phyloP scores from a whole-genome alignment of 1,140 invertebrate species.

The Lepidurus couesii region DNA sequence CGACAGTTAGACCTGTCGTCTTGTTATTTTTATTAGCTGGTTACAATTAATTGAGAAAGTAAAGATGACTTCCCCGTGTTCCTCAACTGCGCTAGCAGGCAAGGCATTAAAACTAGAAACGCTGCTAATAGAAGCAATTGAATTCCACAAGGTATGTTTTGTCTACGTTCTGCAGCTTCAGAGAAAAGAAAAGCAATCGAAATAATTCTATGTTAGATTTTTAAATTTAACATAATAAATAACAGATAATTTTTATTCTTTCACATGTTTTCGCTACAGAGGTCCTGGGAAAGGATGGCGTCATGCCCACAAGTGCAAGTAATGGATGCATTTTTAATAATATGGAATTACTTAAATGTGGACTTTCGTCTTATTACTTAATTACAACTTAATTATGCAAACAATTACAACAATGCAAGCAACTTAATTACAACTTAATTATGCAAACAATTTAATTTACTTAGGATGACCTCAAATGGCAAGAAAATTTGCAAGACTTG shows the following conservation, averaged over 20 bases:
- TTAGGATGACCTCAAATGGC: neutral
- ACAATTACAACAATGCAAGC: no score
- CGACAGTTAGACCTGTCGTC: neutral
- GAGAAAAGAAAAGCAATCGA: no score
- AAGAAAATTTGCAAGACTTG: neutral
- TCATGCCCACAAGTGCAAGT: neutral
- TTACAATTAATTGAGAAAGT: neutral
- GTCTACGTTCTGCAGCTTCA: neutral
- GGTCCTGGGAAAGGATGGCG: neutral
- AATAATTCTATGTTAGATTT: no score
- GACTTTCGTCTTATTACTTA: no score
- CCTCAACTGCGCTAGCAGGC: neutral
- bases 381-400: no score
- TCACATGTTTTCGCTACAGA: neutral
- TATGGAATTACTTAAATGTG: no score
- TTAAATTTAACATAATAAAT: no score
- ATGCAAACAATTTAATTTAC: neutral
- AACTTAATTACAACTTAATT: no score
- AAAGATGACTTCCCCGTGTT: neutral
- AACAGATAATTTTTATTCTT: neutral
- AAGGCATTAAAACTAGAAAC: neutral
- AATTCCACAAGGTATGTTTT: neutral
- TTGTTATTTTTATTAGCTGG: no score
- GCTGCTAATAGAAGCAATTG: neutral
- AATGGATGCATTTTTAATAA: neutral